Evolutionary conservation across 2,113 vertebrate species (phyloP).

Genomic region (Corythornis madagascariensis): DNA sequence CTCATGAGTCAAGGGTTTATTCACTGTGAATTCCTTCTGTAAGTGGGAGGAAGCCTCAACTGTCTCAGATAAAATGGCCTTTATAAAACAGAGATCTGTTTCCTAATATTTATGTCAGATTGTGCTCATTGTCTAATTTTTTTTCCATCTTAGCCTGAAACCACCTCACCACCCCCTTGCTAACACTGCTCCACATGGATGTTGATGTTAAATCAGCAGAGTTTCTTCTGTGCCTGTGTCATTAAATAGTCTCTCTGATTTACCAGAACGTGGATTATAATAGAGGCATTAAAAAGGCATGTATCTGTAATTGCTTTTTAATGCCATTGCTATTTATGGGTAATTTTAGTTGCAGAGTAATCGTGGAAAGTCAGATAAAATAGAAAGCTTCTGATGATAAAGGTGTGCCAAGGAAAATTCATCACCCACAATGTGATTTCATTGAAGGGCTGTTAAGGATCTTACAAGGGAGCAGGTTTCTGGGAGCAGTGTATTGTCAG

Average conservation of each 20-base stretch:
- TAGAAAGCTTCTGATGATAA: background rate
- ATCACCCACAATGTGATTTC: background rate
- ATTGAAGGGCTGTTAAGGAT: background rate
- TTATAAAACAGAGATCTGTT: conserved; percentile 45
- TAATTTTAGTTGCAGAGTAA: conserved; percentile 16
- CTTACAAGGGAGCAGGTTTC: background rate
- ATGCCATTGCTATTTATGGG: conserved; percentile 8
- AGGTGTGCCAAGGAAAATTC: background rate
- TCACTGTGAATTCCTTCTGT: conserved; percentile 4
- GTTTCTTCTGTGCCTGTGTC: background rate
- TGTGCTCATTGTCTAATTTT: background rate
- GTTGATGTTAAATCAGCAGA: background rate
- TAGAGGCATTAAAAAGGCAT: conserved; percentile 37
- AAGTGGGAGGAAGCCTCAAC: conserved; percentile 45
- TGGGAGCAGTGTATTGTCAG: background rate
- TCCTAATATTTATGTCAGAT: conserved; percentile 36
- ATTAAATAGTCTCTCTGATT: conserved; percentile 35
- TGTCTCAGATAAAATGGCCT: conserved; percentile 8
- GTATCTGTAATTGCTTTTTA: conserved; percentile 37
- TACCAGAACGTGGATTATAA: background rate
- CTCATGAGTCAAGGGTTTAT: conserved; percentile 20
- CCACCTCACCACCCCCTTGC: background rate
- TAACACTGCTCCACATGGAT: background rate
- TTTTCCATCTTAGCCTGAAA: background rate
- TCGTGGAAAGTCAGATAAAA: conserved; percentile 6